phyloP scores from a whole-genome alignment of 2,888 invertebrate genomes.

The Cantharis flavilabris region DNA sequence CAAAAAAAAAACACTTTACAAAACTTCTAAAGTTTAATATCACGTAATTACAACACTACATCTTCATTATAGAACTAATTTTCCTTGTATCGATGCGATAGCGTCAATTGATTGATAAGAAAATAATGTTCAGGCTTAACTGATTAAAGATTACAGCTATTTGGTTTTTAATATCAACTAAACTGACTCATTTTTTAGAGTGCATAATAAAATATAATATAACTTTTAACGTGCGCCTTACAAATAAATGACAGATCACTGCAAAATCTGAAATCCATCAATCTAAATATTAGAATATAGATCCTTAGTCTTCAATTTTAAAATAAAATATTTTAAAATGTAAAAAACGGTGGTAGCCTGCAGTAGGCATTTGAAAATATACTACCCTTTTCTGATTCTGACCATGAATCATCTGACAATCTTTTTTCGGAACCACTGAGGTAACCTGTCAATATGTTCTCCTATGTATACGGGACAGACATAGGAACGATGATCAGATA shows the following conservation, averaged over 20 bases:
- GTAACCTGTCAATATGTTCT: no score
- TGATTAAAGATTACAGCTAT: constrained; percentile 40
- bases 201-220: background rate
- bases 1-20: background rate
- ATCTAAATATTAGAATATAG: background rate
- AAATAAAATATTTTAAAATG: background rate
- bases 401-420: no score
- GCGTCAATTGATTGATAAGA: background rate
- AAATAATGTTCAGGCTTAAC: constrained; percentile 28
- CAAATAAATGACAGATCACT: background rate
- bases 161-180: constrained; percentile 13
- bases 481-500: no score
- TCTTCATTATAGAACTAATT: background rate
- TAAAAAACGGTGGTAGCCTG: no score
- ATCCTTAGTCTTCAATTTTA: background rate
- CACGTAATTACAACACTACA: background rate
- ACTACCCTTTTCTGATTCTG: no score
- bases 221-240: background rate
- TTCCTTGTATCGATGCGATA: background rate
- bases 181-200: background rate
- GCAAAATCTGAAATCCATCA: background rate
- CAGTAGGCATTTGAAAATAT: no score
- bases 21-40: background rate
- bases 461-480: no score
- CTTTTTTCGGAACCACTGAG: no score